Percentiles rank a stretch among this genome's conserved stretches.
phyloP scores from a whole-genome alignment of 2,113 vertebrate species.

The Paraplagusia blochii region DNA sequence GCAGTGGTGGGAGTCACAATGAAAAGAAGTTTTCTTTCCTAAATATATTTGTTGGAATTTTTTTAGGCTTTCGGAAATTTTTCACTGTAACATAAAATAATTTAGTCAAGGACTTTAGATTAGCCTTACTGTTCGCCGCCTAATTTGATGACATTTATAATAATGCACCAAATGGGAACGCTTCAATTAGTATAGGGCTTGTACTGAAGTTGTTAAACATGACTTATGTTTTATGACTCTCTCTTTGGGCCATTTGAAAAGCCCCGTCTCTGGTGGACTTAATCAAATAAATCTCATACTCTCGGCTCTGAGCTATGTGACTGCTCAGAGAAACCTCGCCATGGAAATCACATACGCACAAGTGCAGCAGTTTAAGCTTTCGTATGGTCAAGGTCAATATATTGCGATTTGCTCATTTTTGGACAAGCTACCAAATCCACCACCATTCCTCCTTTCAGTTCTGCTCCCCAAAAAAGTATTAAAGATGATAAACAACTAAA shows the following conservation, averaged over 20 bases:
- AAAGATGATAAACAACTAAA: too few relatives aligned
- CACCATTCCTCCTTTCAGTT: too few relatives aligned
- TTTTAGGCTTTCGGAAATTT: constrained; percentile 1
- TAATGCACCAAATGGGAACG: constrained; percentile 38
- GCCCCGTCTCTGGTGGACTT: constrained; percentile 36
- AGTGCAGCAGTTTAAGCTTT: constrained; percentile 14
- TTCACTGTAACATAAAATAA: constrained; percentile 21
- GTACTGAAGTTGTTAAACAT: constrained; percentile 52
- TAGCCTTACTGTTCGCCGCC: constrained; percentile 21
- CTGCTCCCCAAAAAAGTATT: too few relatives aligned
- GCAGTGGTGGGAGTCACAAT: too few relatives aligned
- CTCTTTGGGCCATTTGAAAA: constrained; percentile 48
- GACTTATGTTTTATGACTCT: constrained; percentile 48
- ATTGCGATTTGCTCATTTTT: neutral
- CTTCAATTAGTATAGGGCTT: constrained; percentile 51
- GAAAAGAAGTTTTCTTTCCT: too few relatives aligned
- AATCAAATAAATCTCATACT: constrained; percentile 59
- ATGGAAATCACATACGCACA: constrained; percentile 35
- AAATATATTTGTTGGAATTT: neutral
- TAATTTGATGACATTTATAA: constrained; percentile 47
- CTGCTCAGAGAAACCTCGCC: constrained; percentile 10
- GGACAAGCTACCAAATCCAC: constrained; percentile 8
- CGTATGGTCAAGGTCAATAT: constrained; percentile 30
- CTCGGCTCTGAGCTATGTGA: constrained; percentile 20
- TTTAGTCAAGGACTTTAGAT: constrained; percentile 25